Evolutionary conservation across 2,888 invertebrate genomes (phyloP).

Genomic region (Melanchra persicariae): DNA sequence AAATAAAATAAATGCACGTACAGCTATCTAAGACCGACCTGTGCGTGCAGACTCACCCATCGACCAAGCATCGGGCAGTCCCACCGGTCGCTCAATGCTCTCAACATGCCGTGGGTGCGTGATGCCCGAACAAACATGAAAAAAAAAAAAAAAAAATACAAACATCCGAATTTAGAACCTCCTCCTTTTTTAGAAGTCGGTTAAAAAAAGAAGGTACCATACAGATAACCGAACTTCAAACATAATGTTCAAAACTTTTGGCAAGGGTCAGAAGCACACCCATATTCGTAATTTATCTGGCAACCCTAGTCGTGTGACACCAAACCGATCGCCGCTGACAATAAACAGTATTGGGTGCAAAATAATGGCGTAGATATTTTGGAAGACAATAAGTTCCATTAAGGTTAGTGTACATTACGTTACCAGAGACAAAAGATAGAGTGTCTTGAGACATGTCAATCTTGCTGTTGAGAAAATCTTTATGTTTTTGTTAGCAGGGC

Average conservation of each 20-base stretch:
- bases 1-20: too few relatives aligned
- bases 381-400: conserved; percentile 42
- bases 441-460: conserved; percentile 6
- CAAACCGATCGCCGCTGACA: conserved; percentile 55
- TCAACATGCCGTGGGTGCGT: too few relatives aligned
- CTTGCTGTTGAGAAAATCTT: neutral
- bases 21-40: too few relatives aligned
- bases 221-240: neutral
- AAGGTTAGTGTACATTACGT: conserved; percentile 27
- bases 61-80: too few relatives aligned
- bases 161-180: too few relatives aligned
- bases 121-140: too few relatives aligned
- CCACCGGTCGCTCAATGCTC: too few relatives aligned
- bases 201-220: too few relatives aligned
- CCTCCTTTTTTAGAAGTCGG: too few relatives aligned
- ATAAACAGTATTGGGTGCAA: conserved; percentile 38
- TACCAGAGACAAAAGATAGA: conserved; percentile 11
- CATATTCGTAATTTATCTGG: neutral
- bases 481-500: neutral
- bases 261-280: neutral
- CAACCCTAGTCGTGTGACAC: conserved; percentile 43
- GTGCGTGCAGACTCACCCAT: too few relatives aligned
- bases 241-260: conserved; percentile 10
- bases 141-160: too few relatives aligned
- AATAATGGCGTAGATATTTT: conserved; percentile 52